A percentile compares a stretch with the other conserved stretches of the same genome.
phyloP scores from a whole-genome alignment of 2,888 invertebrate species.

The Eilema griseolum region DNA sequence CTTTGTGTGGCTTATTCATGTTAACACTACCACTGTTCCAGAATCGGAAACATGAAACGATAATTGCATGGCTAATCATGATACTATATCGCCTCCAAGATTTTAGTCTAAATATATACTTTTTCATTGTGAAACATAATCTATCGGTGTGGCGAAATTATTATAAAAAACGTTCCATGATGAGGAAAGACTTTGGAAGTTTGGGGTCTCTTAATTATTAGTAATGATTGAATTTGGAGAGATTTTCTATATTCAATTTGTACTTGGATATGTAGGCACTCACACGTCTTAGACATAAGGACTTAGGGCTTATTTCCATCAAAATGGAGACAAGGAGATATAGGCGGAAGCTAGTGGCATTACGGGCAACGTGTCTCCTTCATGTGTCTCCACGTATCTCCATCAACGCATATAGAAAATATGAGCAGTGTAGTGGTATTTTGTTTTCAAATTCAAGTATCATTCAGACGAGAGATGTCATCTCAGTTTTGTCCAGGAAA shows the following conservation, averaged over 20 bases:
- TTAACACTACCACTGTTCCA: slow-evolving; percentile 14
- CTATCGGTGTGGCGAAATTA: neutral
- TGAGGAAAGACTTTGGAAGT: slow-evolving; percentile 1
- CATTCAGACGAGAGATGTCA: neutral
- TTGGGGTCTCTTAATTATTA: neutral
- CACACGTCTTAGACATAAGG: neutral
- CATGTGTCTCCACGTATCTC: too few relatives aligned
- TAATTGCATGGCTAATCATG: neutral
- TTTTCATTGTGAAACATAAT: slow-evolving; percentile 6
- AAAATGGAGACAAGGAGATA: neutral
- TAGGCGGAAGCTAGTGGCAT: neutral
- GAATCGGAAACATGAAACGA: neutral
- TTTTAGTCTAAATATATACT: slow-evolving; percentile 6
- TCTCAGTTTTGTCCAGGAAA: neutral
- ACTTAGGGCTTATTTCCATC: neutral
- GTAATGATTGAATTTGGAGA: neutral
- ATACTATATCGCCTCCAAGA: slow-evolving; percentile 3
- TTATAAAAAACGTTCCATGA: neutral
- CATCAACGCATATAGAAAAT: too few relatives aligned
- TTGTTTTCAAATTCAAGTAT: too few relatives aligned
- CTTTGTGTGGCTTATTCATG: slow-evolving; percentile 25
- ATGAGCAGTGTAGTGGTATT: too few relatives aligned
- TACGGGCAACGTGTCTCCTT: neutral
- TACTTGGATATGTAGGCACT: neutral
- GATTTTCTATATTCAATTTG: neutral